Evolutionary conservation across 2,113 vertebrate genomes (phyloP).

Genomic region (western clawed frog (Xenopus tropicalis)): DNA sequence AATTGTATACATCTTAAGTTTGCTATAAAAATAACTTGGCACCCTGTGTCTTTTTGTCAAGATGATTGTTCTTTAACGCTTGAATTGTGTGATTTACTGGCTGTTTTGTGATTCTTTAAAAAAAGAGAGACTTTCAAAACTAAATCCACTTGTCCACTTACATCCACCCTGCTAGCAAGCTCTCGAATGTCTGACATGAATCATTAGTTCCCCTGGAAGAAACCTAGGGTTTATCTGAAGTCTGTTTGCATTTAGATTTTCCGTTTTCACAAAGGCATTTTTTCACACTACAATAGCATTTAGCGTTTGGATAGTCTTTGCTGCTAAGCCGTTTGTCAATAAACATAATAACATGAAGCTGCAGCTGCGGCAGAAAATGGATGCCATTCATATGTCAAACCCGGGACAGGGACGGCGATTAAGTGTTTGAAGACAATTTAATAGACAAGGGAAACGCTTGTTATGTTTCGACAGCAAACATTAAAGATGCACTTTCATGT

Average conservation of each 20-base stretch:
- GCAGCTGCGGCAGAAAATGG: slow-evolving; percentile 3
- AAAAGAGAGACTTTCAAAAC: slow-evolving; percentile 61
- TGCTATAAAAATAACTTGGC: slow-evolving; percentile 57
- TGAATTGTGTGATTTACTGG: slow-evolving; percentile 1
- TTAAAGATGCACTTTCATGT: slow-evolving; percentile 29
- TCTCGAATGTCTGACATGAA: slow-evolving; percentile 39
- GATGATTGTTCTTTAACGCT: slow-evolving; percentile 62
- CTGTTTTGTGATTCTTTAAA: slow-evolving; percentile 36
- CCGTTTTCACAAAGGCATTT: slow-evolving; percentile 22
- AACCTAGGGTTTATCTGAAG: slow-evolving; percentile 45
- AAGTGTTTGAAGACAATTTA: slow-evolving; percentile 37
- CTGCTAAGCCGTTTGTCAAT: slow-evolving; percentile 43
- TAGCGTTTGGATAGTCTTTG: slow-evolving; percentile 34
- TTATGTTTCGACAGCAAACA: slow-evolving; percentile 33
- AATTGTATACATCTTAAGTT: slow-evolving; percentile 57
- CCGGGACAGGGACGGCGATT: slow-evolving; percentile 12
- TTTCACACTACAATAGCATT: slow-evolving; percentile 11
- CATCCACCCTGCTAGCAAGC: slow-evolving; percentile 53
- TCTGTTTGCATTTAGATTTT: slow-evolving; percentile 39
- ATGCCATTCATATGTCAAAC: slow-evolving; percentile 35
- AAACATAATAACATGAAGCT: slow-evolving; percentile 33
- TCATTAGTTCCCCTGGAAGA: slow-evolving; percentile 43
- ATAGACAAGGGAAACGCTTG: slow-evolving; percentile 32
- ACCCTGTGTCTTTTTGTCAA: slow-evolving; percentile 44
- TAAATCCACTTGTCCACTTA: slow-evolving; percentile 57